phyloP scores from a whole-genome alignment of 2,888 invertebrate genomes.

The Polia nebulosa region DNA sequence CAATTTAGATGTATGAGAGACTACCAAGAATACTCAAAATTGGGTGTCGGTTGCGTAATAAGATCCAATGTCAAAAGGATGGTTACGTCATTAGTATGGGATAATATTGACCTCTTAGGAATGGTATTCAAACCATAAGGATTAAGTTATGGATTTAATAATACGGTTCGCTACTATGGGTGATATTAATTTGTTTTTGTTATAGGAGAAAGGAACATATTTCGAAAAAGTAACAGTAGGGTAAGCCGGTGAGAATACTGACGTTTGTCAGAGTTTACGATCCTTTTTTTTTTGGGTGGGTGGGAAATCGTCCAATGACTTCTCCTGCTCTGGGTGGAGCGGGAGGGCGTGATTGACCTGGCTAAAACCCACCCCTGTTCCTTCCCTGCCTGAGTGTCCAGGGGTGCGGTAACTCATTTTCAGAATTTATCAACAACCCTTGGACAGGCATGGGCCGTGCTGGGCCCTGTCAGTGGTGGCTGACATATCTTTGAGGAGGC shows the following conservation, averaged over 20 bases:
- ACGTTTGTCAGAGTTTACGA: background rate
- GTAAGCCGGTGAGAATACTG: background rate
- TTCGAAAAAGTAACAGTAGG: background rate
- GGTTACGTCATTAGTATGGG: conserved; percentile 3
- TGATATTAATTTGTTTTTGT: background rate
- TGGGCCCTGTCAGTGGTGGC: too few species aligned
- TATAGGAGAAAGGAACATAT: background rate
- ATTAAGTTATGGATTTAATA: conserved; percentile 19
- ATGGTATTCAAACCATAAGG: conserved; percentile 4
- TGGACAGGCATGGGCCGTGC: too few species aligned
- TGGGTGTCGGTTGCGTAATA: background rate
- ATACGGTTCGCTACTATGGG: background rate
- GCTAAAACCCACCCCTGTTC: too few species aligned
- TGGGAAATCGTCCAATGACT: too few species aligned
- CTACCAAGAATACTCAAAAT: background rate
- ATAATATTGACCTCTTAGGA: background rate
- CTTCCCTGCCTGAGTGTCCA: too few species aligned
- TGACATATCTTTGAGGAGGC: too few species aligned
- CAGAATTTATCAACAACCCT: too few species aligned
- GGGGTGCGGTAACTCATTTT: too few species aligned
- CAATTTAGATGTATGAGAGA: background rate
- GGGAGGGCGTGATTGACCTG: too few species aligned
- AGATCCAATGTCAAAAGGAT: conserved; percentile 2
- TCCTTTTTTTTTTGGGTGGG: too few species aligned
- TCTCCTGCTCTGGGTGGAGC: too few species aligned